Conservation (phyloP, 37 sponge, comb jelly and placozoan genomes). For the Hormiphora californensis region DNA sequence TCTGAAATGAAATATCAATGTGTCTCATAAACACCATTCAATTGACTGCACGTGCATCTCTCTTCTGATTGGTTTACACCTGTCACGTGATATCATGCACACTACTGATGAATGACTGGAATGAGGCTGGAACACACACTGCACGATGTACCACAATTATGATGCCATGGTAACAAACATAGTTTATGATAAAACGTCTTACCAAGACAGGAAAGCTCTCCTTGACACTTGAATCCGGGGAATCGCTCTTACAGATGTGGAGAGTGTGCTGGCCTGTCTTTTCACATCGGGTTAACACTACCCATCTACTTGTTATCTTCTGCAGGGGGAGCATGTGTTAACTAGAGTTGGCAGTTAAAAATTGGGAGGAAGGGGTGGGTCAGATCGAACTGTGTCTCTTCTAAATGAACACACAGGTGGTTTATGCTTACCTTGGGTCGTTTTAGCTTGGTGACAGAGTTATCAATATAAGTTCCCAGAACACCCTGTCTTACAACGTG, state of each 20-base stretch:
- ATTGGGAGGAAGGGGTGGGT: background rate
- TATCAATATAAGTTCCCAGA: background rate
- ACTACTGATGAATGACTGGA: too few relatives aligned
- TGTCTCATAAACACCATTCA: too few relatives aligned
- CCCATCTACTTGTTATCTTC: slow-evolving; percentile 44
- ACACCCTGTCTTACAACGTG: slow-evolving; percentile 53
- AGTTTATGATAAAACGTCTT: too few relatives aligned
- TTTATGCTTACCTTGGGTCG: background rate
- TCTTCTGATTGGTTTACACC: too few relatives aligned
- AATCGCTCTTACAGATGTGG: slow-evolving; percentile 34
- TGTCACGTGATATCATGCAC: too few relatives aligned
- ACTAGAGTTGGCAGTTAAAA: background rate
- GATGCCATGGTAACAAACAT: too few relatives aligned
- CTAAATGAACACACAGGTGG: background rate
- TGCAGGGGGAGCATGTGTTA: background rate
- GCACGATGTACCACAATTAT: too few relatives aligned
- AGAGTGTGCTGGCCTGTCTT: slow-evolving; percentile 51
- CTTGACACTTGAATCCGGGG: slow-evolving; percentile 19
- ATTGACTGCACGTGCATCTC: too few relatives aligned
- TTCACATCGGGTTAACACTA: slow-evolving; percentile 26
- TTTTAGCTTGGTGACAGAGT: slow-evolving; percentile 14
- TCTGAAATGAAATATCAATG: too few relatives aligned
- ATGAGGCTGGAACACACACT: too few relatives aligned
- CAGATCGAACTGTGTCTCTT: too few relatives aligned
- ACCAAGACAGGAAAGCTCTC: slow-evolving; percentile 51